Base-by-base conservation (phyloP, 2,113 vertebrate species). In the Clarias magur region DNA sequence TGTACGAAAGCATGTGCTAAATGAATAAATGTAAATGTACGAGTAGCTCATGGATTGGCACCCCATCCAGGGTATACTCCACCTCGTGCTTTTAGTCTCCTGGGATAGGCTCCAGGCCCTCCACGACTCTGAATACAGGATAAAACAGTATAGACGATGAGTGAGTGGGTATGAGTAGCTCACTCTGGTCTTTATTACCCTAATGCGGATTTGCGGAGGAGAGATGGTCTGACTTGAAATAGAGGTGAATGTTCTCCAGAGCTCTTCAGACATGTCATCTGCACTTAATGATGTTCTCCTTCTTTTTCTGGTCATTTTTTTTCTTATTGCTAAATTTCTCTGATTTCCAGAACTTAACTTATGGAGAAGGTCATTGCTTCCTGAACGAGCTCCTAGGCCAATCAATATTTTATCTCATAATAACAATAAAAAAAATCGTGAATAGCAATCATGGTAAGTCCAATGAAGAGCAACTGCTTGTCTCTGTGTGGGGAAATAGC, bases 401-500 rank as follows among this genome's bases (percentile, higher is more conserved):
- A 25, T 72, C 48, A 79, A 57, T 62, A 83, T 83, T 56, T 89
- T 82, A 53, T 75, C 59, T 80, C 21, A 86, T 73, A 67, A 80
- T 73, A 88, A 78, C 48, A 84, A 86, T 70, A n/a, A 83, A 21
- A 30, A 65, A 21, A 85, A 85, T 83, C 84, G 88, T 90, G 90
- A 87, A 90, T 91, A 82, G 67, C 82, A 85, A 83, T 68, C 30
- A 90, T 80, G 48, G 54, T 72, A 57, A n/a, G 80, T 91, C 84
- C 88, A 88, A 87, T 82, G 68, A 80, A 79, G 83, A 80, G 73
- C 27, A 90, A 78, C 75, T 30, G 85, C 53, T n/a, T 89, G 80
- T 87, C 80, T 89, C 59, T 27, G n/a, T 42, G 54, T 53, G 80
- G 62, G 83, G 86, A 87, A 70, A 80, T 62, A 63, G 59, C 82